A percentile compares a stretch with the other conserved stretches of the same genome.
Conservation (phyloP, 2,888 invertebrate genomes). For the Sminthurides aquaticus region DNA sequence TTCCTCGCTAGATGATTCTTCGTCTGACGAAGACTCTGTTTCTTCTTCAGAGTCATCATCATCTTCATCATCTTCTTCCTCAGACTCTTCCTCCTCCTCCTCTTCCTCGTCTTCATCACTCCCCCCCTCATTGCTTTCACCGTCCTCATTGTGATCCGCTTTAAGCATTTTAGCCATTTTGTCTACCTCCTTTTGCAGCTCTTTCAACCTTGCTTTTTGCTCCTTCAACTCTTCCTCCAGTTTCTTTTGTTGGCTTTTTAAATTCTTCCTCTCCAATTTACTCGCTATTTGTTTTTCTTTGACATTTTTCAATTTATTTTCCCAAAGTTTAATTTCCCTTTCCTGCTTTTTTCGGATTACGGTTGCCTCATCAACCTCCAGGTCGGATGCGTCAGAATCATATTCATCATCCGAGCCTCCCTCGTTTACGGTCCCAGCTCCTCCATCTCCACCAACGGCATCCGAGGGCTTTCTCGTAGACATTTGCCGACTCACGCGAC, state of each 20-base stretch:
- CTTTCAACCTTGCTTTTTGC: constrained; percentile 73
- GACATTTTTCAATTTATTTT: constrained; percentile 50
- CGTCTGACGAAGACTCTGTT: constrained; percentile 25
- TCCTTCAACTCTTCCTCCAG: constrained; percentile 64
- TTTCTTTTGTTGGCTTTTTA: constrained; percentile 73
- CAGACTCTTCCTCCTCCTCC: constrained; percentile 34
- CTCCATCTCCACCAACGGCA: not conserved
- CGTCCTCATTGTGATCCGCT: constrained; percentile 65
- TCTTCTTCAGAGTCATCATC: constrained; percentile 27
- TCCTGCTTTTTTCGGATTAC: constrained; percentile 53
- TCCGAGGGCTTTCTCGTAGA: constrained; percentile 37
- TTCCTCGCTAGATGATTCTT: constrained; percentile 26
- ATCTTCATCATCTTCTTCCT: constrained; percentile 32
- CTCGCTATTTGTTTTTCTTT: constrained; percentile 62
- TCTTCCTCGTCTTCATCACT: constrained; percentile 57
- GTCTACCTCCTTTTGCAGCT: constrained; percentile 77
- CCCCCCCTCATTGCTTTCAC: constrained; percentile 47
- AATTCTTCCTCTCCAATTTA: constrained; percentile 66
- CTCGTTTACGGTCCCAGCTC: constrained; percentile 10
- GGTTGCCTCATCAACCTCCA: constrained; percentile 57
- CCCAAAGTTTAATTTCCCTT: constrained; percentile 62
- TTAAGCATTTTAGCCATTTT: constrained; percentile 85
- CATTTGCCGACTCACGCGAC: constrained; percentile 31
- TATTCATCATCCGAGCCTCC: constrained; percentile 24
- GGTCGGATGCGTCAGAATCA: constrained; percentile 31